phyloP scores from a whole-genome alignment of 2,888 invertebrate species.

The Unio delphinus region DNA sequence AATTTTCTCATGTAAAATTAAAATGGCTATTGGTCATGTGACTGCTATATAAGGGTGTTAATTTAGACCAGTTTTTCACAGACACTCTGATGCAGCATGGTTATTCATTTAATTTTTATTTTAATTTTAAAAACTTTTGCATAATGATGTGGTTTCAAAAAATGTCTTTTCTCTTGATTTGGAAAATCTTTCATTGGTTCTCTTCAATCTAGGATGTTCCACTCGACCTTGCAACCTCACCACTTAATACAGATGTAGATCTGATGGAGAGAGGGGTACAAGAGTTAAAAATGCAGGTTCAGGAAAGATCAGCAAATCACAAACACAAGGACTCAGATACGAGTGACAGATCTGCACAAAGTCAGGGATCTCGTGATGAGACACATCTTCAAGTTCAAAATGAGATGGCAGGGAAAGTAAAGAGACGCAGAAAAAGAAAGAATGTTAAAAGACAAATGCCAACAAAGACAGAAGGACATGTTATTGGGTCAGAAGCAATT shows the following conservation, averaged over 20 bases:
- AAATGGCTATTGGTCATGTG: no score
- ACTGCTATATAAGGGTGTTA: not conserved
- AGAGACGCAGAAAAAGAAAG: constrained; percentile 21
- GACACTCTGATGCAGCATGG: no score
- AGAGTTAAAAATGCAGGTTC: constrained; percentile 43
- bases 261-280: constrained; percentile 59
- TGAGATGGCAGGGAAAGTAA: not conserved
- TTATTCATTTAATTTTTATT: no score
- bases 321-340: constrained; percentile 10
- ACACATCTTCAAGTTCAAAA: constrained; percentile 2
- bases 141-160: no score
- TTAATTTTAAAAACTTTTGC: no score
- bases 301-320: constrained; percentile 3
- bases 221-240: constrained; percentile 94
- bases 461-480: constrained; percentile 5
- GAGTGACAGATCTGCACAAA: constrained; percentile 8
- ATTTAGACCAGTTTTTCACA: no score
- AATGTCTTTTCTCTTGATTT: no score
- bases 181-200: not conserved
- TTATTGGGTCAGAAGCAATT: constrained; percentile 49
- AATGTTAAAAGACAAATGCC: constrained; percentile 10
- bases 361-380: not conserved
- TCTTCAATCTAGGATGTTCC: constrained; percentile 73
- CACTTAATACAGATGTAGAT: constrained; percentile 79
- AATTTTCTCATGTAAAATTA: no score